Percentiles rank a stretch among this genome's conserved stretches.
phyloP scores from a whole-genome alignment of 2,888 invertebrate species.

The Cryptocephalus moraei region DNA sequence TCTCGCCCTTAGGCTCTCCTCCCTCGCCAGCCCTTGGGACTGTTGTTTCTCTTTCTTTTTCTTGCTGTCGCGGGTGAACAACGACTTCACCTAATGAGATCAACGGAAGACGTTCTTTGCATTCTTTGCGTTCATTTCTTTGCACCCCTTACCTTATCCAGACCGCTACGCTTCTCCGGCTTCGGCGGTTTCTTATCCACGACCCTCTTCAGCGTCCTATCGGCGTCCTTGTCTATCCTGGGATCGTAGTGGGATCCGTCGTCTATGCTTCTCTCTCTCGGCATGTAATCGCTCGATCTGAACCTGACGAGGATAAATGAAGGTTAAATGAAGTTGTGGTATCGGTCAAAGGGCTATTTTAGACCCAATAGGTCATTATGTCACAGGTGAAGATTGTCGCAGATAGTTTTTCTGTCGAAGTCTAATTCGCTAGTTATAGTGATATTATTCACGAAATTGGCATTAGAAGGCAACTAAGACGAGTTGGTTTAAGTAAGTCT shows the following conservation, averaged over 20 bases:
- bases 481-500: too few species aligned
- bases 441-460: too few species aligned
- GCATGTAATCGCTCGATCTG: slow-evolving; percentile 42
- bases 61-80: slow-evolving; percentile 60
- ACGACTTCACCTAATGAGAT: slow-evolving; percentile 51
- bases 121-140: background rate
- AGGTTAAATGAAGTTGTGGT: too few species aligned
- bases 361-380: too few species aligned
- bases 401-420: too few species aligned
- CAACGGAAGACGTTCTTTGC: background rate
- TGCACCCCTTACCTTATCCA: slow-evolving; percentile 56
- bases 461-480: too few species aligned
- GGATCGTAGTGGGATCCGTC: slow-evolving; percentile 59
- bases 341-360: too few species aligned
- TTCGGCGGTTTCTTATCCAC: slow-evolving; percentile 45
- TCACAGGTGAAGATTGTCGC: too few species aligned
- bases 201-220: slow-evolving; percentile 36
- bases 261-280: slow-evolving; percentile 51
- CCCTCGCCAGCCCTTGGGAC: slow-evolving; percentile 40
- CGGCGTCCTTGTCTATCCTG: slow-evolving; percentile 47
- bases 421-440: too few species aligned
- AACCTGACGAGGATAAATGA: slow-evolving; percentile 29
- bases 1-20: slow-evolving; percentile 45
- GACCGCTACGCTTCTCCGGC: slow-evolving; percentile 57
- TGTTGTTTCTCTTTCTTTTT: slow-evolving; percentile 49